Conservation (phyloP, 1,140 invertebrate genomes). For the Marisa cornuarietis region DNA sequence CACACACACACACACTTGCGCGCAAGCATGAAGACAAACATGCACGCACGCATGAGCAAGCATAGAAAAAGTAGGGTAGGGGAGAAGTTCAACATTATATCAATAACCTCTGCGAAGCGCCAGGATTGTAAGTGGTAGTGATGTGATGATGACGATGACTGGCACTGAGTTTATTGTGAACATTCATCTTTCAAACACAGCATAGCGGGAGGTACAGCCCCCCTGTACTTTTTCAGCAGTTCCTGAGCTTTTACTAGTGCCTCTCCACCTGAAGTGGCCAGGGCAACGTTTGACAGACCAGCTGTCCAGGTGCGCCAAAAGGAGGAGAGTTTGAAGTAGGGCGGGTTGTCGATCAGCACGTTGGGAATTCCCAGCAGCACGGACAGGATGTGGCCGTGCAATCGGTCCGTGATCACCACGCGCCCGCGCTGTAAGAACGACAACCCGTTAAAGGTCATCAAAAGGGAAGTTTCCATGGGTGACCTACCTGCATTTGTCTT, state of each 20-base stretch:
- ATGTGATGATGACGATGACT: too few relatives aligned
- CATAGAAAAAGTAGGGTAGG: too few relatives aligned
- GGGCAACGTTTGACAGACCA: slow-evolving; percentile 14
- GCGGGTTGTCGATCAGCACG: slow-evolving; percentile 34
- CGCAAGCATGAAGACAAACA: too few relatives aligned
- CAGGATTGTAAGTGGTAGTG: too few relatives aligned
- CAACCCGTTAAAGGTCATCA: slow-evolving; percentile 22
- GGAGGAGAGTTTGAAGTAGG: slow-evolving; percentile 28
- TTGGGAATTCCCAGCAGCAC: slow-evolving; percentile 36
- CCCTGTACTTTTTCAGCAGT: slow-evolving; percentile 16
- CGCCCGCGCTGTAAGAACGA: slow-evolving; percentile 28
- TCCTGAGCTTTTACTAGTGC: slow-evolving; percentile 18
- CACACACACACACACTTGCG: too few relatives aligned
- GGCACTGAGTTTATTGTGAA: too few relatives aligned
- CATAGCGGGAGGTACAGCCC: slow-evolving; percentile 4
- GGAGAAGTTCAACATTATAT: too few relatives aligned
- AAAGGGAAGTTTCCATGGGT: slow-evolving; percentile 5
- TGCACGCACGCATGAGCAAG: too few relatives aligned
- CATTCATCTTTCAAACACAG: too few relatives aligned
- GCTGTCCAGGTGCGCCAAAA: slow-evolving; percentile 34
- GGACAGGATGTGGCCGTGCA: slow-evolving; percentile 39
- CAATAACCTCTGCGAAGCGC: too few relatives aligned
- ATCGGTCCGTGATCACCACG: slow-evolving; percentile 38
- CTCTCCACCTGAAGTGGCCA: slow-evolving; percentile 1
- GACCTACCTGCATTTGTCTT: not conserved